Conservation (phyloP, 2,113 vertebrate species). For the Dromaius novaehollandiae region DNA sequence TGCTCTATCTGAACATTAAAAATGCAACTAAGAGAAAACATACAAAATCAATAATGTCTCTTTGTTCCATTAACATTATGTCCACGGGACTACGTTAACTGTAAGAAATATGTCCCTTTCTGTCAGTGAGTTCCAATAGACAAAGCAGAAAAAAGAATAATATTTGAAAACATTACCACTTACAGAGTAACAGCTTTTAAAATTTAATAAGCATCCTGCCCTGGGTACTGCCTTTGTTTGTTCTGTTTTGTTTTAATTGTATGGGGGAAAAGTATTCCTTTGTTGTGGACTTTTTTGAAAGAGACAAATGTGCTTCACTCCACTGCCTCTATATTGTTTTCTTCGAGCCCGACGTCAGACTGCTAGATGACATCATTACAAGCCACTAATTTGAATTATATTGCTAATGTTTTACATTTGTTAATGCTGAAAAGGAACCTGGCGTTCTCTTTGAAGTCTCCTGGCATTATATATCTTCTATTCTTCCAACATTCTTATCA, state of each 20-base stretch:
- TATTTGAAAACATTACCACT: neutral
- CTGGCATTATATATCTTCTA: neutral
- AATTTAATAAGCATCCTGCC: neutral
- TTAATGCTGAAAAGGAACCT: neutral
- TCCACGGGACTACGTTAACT: neutral
- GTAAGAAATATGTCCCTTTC: neutral
- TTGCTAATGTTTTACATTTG: neutral
- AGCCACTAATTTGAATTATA: conserved; percentile 10
- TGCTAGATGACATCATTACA: neutral
- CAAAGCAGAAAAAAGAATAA: neutral
- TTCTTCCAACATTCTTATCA: neutral
- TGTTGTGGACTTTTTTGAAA: neutral
- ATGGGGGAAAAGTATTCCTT: neutral
- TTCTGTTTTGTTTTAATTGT: neutral
- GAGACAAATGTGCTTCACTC: neutral
- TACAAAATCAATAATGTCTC: neutral
- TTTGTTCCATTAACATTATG: neutral
- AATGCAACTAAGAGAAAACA: neutral
- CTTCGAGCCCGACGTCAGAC: neutral
- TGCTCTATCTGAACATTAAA: conserved; percentile 8
- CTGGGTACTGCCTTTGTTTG: neutral
- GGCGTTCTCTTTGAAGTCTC: neutral
- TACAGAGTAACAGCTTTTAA: neutral
- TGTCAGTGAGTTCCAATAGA: neutral
- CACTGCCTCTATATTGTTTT: neutral